Conservation (phyloP, 53 echinoderm and acorn worm genomes). For the Echinometra lucunter region DNA sequence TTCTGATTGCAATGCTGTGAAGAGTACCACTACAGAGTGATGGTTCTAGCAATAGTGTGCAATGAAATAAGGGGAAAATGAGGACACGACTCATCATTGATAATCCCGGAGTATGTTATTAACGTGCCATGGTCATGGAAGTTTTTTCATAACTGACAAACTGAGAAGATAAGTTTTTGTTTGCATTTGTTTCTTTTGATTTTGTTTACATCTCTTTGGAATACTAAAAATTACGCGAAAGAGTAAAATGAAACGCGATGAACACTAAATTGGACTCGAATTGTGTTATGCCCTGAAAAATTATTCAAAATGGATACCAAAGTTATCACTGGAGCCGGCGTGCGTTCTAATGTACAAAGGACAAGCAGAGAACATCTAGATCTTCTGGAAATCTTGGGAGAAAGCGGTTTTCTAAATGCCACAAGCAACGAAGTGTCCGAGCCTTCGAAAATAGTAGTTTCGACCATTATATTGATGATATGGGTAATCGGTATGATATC, state of each 20-base stretch:
- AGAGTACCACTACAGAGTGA: no score
- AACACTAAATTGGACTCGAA: neutral
- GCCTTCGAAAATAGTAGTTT: neutral
- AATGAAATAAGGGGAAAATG: no score
- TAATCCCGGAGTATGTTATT: no score
- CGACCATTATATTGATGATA: constrained; percentile 53
- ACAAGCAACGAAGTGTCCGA: neutral
- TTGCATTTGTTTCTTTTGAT: no score
- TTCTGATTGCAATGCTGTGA: no score
- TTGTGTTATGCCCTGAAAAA: neutral
- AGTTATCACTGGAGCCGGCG: neutral
- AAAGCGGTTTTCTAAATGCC: neutral
- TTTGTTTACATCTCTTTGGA: no score
- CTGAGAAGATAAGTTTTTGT: no score
- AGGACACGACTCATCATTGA: no score
- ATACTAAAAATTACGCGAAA: neutral
- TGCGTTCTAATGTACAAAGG: neutral
- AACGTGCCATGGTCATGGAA: no score
- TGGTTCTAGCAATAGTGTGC: no score
- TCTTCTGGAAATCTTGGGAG: neutral
- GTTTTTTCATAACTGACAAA: no score
- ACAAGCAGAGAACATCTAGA: neutral
- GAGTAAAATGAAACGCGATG: neutral
- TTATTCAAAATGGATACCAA: neutral
- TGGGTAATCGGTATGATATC: constrained; percentile 73